These are phyloP conservation scores for Oegoconia quadripuncta DNA, from an alignment of 2,888 invertebrate genomes.

Conservation along the genomic window DNA sequence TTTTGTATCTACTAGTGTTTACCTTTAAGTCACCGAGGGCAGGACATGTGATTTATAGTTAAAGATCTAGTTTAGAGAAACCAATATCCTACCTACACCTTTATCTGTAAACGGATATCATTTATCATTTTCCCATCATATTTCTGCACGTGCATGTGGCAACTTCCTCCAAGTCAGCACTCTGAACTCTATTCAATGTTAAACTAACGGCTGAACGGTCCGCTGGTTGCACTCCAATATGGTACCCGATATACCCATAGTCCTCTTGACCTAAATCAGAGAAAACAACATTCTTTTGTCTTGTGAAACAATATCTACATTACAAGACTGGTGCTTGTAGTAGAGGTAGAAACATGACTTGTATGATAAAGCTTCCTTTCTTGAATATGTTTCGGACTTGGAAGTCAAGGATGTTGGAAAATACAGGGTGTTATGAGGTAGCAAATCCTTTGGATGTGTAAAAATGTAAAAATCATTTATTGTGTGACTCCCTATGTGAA, in stretches of 20 bases:
- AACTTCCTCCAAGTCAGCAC: constrained; percentile 29
- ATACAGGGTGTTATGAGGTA: no score
- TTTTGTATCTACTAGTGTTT: no score
- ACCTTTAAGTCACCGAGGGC: no score
- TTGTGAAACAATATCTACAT: constrained; percentile 12
- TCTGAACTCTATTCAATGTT: constrained; percentile 36
- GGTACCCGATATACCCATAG: constrained; percentile 22
- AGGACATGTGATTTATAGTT: no score
- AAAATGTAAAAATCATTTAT: no score
- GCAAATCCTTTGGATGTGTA: no score
- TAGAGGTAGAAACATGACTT: no score
- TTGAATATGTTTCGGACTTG: no score
- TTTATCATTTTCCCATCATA: constrained; percentile 29
- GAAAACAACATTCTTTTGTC: constrained; percentile 19
- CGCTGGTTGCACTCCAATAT: constrained; percentile 5
- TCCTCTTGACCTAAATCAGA: constrained; percentile 24
- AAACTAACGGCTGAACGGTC: constrained; percentile 31
- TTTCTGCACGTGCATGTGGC: constrained; percentile 26
- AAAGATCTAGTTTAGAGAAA: not conserved
- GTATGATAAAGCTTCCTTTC: no score
- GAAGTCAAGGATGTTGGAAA: no score
- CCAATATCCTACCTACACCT: not conserved
- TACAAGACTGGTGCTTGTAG: no score
- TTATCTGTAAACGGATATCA: constrained; percentile 6
- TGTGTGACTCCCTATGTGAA: no score